Conservation (phyloP, 1,140 invertebrate genomes). For the Tachypleus tridentatus region DNA sequence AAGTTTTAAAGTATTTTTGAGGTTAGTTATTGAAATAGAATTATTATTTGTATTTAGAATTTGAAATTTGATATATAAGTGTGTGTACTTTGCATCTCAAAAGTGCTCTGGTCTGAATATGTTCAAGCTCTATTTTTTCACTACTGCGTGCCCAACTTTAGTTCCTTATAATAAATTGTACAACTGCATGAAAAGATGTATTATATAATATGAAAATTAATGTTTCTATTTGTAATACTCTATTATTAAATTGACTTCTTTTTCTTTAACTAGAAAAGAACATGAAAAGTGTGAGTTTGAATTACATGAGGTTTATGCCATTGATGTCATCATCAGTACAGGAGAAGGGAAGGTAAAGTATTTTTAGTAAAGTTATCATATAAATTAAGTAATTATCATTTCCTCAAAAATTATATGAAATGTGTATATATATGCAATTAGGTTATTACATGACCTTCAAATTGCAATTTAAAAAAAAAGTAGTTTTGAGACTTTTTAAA, state of each 20-base stretch:
- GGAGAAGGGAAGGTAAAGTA: constrained; percentile 59
- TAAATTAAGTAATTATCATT: constrained; percentile 2
- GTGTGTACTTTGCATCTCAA: no score
- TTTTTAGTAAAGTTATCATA: neutral
- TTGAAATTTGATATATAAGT: no score
- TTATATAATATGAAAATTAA: no score
- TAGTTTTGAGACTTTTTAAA: neutral
- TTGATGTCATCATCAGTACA: constrained; percentile 92
- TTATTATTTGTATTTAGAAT: no score
- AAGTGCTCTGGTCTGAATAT: no score
- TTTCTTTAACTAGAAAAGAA: constrained; percentile 58
- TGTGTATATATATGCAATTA: neutral
- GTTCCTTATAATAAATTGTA: no score
- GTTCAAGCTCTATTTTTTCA: no score
- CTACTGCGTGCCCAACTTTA: no score
- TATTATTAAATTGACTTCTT: neutral
- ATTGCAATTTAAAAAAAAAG: neutral
- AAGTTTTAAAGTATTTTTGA: no score
- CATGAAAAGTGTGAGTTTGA: constrained; percentile 96
- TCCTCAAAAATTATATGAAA: neutral
- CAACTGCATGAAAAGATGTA: no score
- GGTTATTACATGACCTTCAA: neutral
- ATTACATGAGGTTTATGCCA: constrained; percentile 93
- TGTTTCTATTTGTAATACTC: no score
- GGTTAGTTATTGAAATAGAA: no score